Conservation (phyloP, 2,113 vertebrate genomes). For the Bubo blakistoni region DNA sequence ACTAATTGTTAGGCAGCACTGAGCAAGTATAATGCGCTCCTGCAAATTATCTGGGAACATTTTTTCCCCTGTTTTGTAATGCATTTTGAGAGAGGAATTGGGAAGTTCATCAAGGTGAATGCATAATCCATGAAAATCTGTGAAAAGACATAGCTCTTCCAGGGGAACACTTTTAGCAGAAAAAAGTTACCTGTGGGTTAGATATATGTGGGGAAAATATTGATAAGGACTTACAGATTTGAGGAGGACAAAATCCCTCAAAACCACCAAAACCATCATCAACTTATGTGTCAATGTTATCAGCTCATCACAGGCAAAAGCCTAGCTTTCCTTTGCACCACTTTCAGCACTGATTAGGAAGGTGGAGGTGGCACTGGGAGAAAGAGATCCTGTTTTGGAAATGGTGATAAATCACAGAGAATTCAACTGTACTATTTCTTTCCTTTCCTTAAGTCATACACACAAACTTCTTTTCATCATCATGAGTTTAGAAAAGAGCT, state of each 20-base stretch:
- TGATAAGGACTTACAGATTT: background rate
- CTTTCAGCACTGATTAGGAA: background rate
- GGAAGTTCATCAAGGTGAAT: conserved; percentile 16
- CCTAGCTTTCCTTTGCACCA: background rate
- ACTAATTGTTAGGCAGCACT: conserved; percentile 65
- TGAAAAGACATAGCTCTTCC: background rate
- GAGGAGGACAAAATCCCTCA: background rate
- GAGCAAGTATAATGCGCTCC: conserved; percentile 28
- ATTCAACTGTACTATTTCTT: background rate
- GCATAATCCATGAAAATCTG: background rate
- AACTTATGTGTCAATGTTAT: background rate
- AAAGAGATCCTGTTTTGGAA: background rate
- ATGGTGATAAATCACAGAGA: background rate
- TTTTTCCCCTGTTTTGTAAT: background rate
- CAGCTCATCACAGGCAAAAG: background rate
- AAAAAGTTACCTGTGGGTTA: background rate
- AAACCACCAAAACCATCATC: background rate
- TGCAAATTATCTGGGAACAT: conserved; percentile 36
- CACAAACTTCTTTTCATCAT: background rate
- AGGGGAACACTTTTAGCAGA: background rate
- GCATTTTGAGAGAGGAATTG: background rate
- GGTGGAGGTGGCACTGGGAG: background rate
- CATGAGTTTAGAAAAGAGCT: background rate
- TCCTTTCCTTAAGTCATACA: background rate
- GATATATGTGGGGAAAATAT: background rate